These are phyloP conservation scores for Halcyon badia DNA, from an alignment of 2,797 vertebrate species.

Conservation along the genomic window DNA sequence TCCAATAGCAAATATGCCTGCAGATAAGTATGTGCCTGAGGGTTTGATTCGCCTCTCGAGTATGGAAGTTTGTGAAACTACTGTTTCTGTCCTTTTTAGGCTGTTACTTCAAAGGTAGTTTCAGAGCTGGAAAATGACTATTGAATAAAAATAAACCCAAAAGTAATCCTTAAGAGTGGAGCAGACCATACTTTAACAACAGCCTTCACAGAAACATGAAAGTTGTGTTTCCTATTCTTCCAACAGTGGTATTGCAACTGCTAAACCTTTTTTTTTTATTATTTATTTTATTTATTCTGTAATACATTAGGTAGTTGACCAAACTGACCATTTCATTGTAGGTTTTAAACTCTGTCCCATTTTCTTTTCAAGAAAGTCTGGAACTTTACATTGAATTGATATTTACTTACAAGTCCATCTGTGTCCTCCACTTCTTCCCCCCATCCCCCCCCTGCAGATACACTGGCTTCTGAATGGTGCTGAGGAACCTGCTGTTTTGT, in stretches of 20 bases:
- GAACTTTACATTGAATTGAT: not conserved
- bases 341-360: not conserved
- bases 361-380: not conserved
- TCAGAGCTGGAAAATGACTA: not conserved
- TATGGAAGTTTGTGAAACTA: not conserved
- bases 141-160: not conserved
- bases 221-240: not conserved
- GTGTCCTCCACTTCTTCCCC: not conserved
- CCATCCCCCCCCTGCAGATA: accelerated
- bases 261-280: not conserved
- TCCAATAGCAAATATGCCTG: not conserved
- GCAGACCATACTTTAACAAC: not conserved
- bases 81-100: not conserved
- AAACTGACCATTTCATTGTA: not conserved
- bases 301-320: not conserved
- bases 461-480: not conserved
- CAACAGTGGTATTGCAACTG: not conserved
- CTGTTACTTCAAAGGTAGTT: not conserved
- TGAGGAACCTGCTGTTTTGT: not conserved
- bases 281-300: not conserved
- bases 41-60: not conserved
- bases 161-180: not conserved
- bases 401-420: not conserved
- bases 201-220: not conserved
- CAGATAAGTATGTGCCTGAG: not conserved